Percentiles rank a stretch among this genome's conserved stretches.
Conservation (phyloP, 2,113 vertebrate genomes). For the Herpailurus yagouaroundi region DNA sequence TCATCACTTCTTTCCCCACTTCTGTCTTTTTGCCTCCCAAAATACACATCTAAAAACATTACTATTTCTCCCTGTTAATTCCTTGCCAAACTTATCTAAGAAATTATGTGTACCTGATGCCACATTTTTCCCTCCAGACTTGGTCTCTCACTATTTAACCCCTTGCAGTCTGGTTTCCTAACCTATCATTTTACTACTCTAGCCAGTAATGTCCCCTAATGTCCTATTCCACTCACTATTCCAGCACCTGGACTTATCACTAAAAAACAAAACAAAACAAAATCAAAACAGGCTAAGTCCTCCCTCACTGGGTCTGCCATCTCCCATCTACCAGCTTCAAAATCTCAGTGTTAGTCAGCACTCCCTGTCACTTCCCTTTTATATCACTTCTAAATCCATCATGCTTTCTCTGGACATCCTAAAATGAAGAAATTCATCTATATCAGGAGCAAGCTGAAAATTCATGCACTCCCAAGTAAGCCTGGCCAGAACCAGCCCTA, state of each 20-base stretch:
- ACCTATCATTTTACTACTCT: background rate
- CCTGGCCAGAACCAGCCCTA: background rate
- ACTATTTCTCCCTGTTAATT: background rate
- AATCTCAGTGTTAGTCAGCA: background rate
- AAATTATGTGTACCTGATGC: background rate
- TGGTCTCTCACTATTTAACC: background rate
- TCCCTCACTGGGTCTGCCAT: background rate
- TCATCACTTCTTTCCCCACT: background rate
- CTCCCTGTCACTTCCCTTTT: background rate
- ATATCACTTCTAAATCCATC: background rate
- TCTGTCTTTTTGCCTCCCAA: background rate
- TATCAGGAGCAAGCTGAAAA: background rate
- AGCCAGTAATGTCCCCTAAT: no score
- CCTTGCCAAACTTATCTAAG: background rate
- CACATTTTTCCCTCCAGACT: background rate
- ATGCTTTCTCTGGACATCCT: background rate
- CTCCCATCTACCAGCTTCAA: background rate
- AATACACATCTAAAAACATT: background rate
- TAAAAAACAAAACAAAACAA: background rate
- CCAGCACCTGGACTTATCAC: background rate
- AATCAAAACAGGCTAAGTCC: background rate
- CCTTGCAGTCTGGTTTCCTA: background rate
- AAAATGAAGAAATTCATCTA: background rate
- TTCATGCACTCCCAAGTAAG: background rate
- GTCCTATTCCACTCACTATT: background rate